Evolutionary conservation across 2,888 invertebrate species (phyloP).

Genomic region (Epirrita christyi): DNA sequence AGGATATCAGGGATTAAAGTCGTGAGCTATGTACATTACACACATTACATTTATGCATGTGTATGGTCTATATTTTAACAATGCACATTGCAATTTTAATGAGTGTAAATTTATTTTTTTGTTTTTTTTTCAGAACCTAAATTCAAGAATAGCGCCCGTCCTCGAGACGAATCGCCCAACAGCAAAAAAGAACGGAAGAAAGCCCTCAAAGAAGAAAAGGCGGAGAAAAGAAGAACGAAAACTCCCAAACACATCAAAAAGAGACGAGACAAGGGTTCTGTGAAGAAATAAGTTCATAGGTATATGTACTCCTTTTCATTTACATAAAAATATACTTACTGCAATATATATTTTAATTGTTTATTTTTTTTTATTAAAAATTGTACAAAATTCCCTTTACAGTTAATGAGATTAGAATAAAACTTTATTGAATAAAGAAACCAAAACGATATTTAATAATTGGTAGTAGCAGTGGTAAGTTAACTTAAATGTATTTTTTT

Average conservation of each 20-base stretch:
- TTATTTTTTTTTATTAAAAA: slow-evolving; percentile 18
- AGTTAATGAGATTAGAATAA: not conserved
- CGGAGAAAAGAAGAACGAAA: slow-evolving; percentile 95
- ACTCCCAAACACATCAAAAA: slow-evolving; percentile 97
- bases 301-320: slow-evolving; percentile 4
- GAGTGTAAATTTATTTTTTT: not conserved
- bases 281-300: slow-evolving; percentile 57
- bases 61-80: too few relatives aligned
- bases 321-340: slow-evolving; percentile 17
- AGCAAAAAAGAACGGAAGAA: slow-evolving; percentile 94
- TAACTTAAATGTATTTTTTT: not conserved
- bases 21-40: too few relatives aligned
- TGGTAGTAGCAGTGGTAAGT: not conserved
- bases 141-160: slow-evolving; percentile 87
- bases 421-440: too few relatives aligned
- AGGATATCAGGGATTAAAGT: too few relatives aligned
- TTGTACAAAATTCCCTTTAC: slow-evolving; percentile 20
- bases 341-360: not conserved
- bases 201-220: slow-evolving; percentile 93
- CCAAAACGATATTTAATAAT: too few relatives aligned
- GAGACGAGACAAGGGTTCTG: slow-evolving; percentile 88
- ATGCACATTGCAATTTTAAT: too few relatives aligned
- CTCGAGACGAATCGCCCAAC: slow-evolving; percentile 91
- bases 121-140: slow-evolving; percentile 71
- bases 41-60: too few relatives aligned